Evolutionary conservation across 1,140 invertebrate genomes (phyloP), one percentile per base, ranked within the genome.

Genomic region (Drosophila pallidifrons): DNA sequence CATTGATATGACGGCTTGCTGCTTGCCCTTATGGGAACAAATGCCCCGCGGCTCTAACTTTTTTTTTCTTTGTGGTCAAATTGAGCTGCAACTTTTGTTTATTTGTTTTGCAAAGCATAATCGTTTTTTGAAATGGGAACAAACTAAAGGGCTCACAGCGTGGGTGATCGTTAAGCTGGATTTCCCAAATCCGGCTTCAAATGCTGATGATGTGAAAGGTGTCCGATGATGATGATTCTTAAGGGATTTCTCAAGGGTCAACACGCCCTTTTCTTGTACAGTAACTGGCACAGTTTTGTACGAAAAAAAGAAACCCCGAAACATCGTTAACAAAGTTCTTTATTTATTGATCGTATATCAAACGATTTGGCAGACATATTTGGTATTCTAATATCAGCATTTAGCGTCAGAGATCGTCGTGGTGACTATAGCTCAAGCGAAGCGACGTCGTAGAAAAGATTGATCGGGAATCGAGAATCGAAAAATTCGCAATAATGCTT

Each of bases 311-410:
- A 38, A 10, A 8, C 10, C 8, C 1, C 10, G n/a, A 32, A 11
- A 32, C 13, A 13, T 8, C 51, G 13, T 28, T 49, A 54, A 54
- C 51, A 54, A 52, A 30, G 3, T 52, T 25, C 28, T 52, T 52
- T n/a, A 13, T 11, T 32, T 35, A 10, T 54, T 32, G 51, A 28
- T 28, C 11, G 30, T 52, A 49, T 49, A 49, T 49, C 46, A 49
- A 49, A 20, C 32, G 11, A 32, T 58, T 25, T 46, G 41, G 13
- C 41, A 51, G 16, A 32, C 25, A 32, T 43, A 51, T 83, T 85
- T 70, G 16, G 30, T 41, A 82, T 86, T 77, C 71, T 82, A 77
- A 82, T 75, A 64, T 77, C 66, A 77, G 51, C 64, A 57, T 88
- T 88, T 87, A 83, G 45, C 66, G 79, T 87, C 79, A 77, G 35